Conservation (phyloP, 2,888 invertebrate species). For the Drosophila falleni region DNA sequence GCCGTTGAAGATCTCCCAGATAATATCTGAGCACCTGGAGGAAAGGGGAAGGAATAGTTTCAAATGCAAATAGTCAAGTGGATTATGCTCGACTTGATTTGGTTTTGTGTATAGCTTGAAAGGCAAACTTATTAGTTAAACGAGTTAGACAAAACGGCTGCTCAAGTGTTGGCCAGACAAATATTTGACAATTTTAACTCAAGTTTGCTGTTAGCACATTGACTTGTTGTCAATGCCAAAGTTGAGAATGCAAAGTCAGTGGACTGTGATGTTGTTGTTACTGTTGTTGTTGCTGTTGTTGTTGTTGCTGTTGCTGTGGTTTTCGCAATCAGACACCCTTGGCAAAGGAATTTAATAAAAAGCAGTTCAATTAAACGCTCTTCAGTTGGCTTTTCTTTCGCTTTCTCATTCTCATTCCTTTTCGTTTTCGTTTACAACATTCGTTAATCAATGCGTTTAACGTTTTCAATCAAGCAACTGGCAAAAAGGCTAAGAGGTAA, state of each 20-base stretch:
- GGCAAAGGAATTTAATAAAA: slow-evolving; percentile 70
- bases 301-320: slow-evolving; percentile 42
- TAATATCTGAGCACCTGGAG: slow-evolving; percentile 20
- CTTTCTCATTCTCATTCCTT: slow-evolving; percentile 42
- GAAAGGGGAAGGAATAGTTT: slow-evolving; percentile 7
- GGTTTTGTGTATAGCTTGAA: slow-evolving; percentile 27
- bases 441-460: slow-evolving; percentile 79
- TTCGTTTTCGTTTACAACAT: slow-evolving; percentile 28
- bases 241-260: background rate
- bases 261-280: slow-evolving; percentile 10
- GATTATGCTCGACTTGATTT: slow-evolving; percentile 29
- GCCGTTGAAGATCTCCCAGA: slow-evolving; percentile 39
- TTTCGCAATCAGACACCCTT: slow-evolving; percentile 64
- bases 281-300: slow-evolving; percentile 53
- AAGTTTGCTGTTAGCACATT: slow-evolving; percentile 11
- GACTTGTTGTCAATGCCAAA: slow-evolving; percentile 9
- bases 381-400: slow-evolving; percentile 43
- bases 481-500: slow-evolving; percentile 59
- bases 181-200: slow-evolving; percentile 60
- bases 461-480: slow-evolving; percentile 76
- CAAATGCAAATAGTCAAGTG: slow-evolving; percentile 53
- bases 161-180: slow-evolving; percentile 52
- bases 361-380: slow-evolving; percentile 75
- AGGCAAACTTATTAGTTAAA: slow-evolving; percentile 70
- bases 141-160: slow-evolving; percentile 55